phyloP scores from a whole-genome alignment of 2,797 vertebrate species.

The Helostoma temminkii region DNA sequence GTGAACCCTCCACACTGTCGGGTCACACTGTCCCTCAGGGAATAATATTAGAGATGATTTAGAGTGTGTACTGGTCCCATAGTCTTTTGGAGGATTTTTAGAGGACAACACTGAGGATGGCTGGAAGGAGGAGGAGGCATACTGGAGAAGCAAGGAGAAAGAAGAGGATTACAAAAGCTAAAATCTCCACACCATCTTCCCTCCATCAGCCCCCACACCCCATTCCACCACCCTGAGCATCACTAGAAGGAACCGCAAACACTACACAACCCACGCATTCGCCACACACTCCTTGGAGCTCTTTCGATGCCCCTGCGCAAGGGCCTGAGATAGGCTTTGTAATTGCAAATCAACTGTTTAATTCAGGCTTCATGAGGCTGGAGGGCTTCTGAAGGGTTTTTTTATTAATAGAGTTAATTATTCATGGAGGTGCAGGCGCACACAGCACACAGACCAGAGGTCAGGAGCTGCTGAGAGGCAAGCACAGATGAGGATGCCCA shows the following conservation, averaged over 20 bases:
- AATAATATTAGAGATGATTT: slow-evolving; percentile 46
- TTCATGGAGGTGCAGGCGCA: slow-evolving; percentile 78
- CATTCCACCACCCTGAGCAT: slow-evolving; percentile 29
- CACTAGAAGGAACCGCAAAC: slow-evolving; percentile 48
- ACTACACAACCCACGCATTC: slow-evolving; percentile 32
- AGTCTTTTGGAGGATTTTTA: slow-evolving; percentile 21
- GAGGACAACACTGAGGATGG: slow-evolving; percentile 10
- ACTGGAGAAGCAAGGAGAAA: slow-evolving; percentile 2
- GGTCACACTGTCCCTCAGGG: slow-evolving; percentile 30
- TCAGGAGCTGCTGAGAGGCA: slow-evolving; percentile 63
- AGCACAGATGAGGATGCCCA: slow-evolving; percentile 45
- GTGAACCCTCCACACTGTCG: slow-evolving; percentile 50
- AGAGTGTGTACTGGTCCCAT: slow-evolving; percentile 25
- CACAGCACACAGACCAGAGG: slow-evolving; percentile 59
- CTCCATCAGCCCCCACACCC: slow-evolving; percentile 9
- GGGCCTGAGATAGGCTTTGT: slow-evolving; percentile 69
- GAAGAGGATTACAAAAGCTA: slow-evolving; percentile 14
- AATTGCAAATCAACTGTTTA: slow-evolving; percentile 86
- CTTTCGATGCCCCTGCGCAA: slow-evolving; percentile 62
- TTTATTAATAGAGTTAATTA: slow-evolving; percentile 83
- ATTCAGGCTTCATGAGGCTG: slow-evolving; percentile 80
- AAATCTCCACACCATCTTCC: neutral
- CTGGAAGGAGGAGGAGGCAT: neutral
- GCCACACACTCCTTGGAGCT: slow-evolving; percentile 50
- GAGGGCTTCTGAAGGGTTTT: slow-evolving; percentile 77